A percentile compares a stretch with the other conserved stretches of the same genome.
Evolutionary conservation across 2,888 invertebrate species (phyloP).

Genomic region (Lithodes maja): DNA sequence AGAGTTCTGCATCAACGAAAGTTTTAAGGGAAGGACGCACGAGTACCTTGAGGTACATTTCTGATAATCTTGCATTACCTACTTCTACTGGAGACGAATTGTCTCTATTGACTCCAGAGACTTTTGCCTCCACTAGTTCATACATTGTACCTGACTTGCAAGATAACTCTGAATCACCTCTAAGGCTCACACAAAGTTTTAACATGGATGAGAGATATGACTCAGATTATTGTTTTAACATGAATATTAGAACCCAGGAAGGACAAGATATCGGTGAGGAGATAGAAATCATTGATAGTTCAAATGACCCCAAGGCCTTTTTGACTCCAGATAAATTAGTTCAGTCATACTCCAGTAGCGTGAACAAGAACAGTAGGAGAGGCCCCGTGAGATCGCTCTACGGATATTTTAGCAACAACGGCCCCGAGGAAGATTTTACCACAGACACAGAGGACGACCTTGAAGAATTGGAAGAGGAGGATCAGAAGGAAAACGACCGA

Average conservation of each 20-base stretch:
- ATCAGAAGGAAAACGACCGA: slow-evolving; percentile 37
- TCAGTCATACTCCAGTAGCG: neutral
- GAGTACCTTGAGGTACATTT: neutral
- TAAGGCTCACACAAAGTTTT: neutral
- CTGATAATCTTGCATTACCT: neutral
- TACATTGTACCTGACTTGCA: neutral
- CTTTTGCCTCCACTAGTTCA: slow-evolving; percentile 10
- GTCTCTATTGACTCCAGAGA: slow-evolving; percentile 34
- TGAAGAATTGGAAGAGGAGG: slow-evolving; percentile 37
- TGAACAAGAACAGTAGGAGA: neutral
- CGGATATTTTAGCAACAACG: slow-evolving; percentile 11
- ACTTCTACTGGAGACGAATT: neutral
- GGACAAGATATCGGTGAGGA: slow-evolving; percentile 12
- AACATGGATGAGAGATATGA: slow-evolving; percentile 8
- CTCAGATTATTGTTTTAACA: neutral
- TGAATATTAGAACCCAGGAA: slow-evolving; percentile 5
- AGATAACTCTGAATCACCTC: neutral
- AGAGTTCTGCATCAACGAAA: neutral
- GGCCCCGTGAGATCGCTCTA: neutral
- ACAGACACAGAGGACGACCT: slow-evolving; percentile 46
- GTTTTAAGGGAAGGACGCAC: neutral
- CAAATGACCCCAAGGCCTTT: neutral
- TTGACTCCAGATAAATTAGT: slow-evolving; percentile 35
- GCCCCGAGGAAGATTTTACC: slow-evolving; percentile 36
- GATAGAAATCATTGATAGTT: neutral